Percentiles rank a stretch among this genome's conserved stretches.
phyloP scores from a whole-genome alignment of 2,797 vertebrate genomes.

The Oreochromis mossambicus region DNA sequence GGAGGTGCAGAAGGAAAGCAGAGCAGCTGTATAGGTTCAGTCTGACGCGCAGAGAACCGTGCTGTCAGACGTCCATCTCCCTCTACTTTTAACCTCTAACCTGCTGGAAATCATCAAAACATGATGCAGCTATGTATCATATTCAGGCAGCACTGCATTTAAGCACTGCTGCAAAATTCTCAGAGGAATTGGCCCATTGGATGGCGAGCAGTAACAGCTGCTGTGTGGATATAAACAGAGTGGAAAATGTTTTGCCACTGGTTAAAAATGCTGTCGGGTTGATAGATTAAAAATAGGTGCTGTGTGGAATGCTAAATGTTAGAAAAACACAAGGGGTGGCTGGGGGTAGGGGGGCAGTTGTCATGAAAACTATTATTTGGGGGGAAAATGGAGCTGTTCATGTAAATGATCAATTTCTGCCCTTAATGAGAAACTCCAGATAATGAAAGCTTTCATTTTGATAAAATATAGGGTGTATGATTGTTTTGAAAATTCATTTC shows the following conservation, averaged over 20 bases:
- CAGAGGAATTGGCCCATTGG: neutral
- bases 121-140: neutral
- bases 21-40: slow-evolving; percentile 24
- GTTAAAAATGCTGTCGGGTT: neutral
- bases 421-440: neutral
- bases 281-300: neutral
- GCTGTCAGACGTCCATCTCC: slow-evolving; percentile 27
- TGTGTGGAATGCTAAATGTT: neutral
- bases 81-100: slow-evolving; percentile 1
- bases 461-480: neutral
- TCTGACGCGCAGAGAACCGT: neutral
- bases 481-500: neutral
- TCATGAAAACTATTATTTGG: neutral
- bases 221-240: neutral
- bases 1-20: slow-evolving; percentile 52
- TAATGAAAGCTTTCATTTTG: neutral
- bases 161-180: neutral
- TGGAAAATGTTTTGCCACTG: slow-evolving; percentile 7
- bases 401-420: neutral
- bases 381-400: neutral
- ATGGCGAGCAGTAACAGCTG: neutral
- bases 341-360: neutral
- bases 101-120: slow-evolving; percentile 10
- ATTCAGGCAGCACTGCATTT: neutral
- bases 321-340: neutral